These are phyloP conservation scores for Zenarchopterus dispar DNA, from an alignment of 2,797 vertebrate species.

Conservation along the genomic window DNA sequence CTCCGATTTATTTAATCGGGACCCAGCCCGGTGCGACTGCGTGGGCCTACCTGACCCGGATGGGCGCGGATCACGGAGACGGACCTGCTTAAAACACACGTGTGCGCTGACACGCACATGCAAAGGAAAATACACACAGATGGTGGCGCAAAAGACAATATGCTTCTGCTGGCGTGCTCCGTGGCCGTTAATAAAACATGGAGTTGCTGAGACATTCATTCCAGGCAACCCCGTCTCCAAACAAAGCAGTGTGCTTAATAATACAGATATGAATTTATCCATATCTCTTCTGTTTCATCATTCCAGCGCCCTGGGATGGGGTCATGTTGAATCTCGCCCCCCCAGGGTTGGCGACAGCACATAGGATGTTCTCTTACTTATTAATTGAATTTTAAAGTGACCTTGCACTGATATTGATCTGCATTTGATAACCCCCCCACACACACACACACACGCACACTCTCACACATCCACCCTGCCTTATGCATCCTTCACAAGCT, in stretches of 20 bases:
- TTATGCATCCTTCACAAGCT: constrained; percentile 67
- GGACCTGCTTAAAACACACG: constrained; percentile 27
- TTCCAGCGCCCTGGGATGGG: constrained; percentile 46
- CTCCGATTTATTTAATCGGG: constrained; percentile 5
- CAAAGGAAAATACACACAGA: constrained; percentile 68
- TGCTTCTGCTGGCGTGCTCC: constrained; percentile 68
- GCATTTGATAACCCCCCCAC: constrained; percentile 67
- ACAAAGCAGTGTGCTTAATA: constrained; percentile 66
- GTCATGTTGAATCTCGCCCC: constrained; percentile 51
- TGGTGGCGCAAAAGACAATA: constrained; percentile 74
- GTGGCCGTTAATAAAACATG: constrained; percentile 73
- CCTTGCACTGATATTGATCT: constrained; percentile 83
- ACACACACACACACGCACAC: constrained; percentile 23
- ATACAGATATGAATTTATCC: constrained; percentile 65
- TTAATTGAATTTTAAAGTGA: constrained; percentile 84
- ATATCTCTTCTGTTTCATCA: constrained; percentile 27
- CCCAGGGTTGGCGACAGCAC: constrained; percentile 40
- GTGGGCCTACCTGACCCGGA: constrained; percentile 28
- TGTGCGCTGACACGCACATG: constrained; percentile 36
- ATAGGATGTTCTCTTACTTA: constrained; percentile 67
- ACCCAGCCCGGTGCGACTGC: neutral
- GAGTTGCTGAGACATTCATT: constrained; percentile 67
- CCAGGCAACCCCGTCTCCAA: constrained; percentile 63
- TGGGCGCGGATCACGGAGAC: constrained; percentile 1
- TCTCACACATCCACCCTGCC: constrained; percentile 46